A percentile compares a stretch with the other conserved stretches of the same genome.
Evolutionary conservation across 2,113 vertebrate genomes (phyloP).

Genomic region (Gadus macrocephalus): DNA sequence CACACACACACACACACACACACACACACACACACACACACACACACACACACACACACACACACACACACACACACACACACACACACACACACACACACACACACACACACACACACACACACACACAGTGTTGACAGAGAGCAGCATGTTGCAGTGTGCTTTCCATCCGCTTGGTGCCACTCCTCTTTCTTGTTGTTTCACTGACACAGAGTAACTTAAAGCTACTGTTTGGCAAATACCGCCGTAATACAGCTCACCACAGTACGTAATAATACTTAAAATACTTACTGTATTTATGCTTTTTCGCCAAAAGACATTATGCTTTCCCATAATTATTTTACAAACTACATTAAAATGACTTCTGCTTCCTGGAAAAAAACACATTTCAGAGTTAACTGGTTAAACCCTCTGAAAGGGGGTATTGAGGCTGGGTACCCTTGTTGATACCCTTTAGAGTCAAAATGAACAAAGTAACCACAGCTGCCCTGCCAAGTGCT

Average conservation of each 20-base stretch:
- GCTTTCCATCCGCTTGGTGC: conserved; percentile 16
- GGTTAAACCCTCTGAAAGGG: too few species aligned
- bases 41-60: conserved; percentile 22
- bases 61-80: conserved; percentile 16
- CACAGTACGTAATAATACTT: too few species aligned
- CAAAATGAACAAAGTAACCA: too few species aligned
- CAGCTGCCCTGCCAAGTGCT: too few species aligned
- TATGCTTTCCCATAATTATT: not conserved
- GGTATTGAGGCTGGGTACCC: too few species aligned
- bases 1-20: conserved; percentile 11
- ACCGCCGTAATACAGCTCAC: not conserved
- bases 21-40: conserved; percentile 21
- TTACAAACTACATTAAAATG: not conserved
- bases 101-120: conserved; percentile 21
- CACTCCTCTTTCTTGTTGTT: conserved; percentile 10
- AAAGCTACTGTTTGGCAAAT: conserved; percentile 25
- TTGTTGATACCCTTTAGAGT: too few species aligned
- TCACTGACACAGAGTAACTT: conserved; percentile 21
- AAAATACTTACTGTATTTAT: too few species aligned
- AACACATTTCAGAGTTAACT: too few species aligned
- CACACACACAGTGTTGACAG: conserved; percentile 20
- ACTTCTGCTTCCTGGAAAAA: too few species aligned
- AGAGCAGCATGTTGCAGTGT: conserved; percentile 19
- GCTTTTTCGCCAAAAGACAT: too few species aligned
- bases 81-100: conserved; percentile 19